A percentile compares a stretch with the other conserved stretches of the same genome.
Conservation (phyloP, 2,888 invertebrate species). For the Keiferia lycopersicella region DNA sequence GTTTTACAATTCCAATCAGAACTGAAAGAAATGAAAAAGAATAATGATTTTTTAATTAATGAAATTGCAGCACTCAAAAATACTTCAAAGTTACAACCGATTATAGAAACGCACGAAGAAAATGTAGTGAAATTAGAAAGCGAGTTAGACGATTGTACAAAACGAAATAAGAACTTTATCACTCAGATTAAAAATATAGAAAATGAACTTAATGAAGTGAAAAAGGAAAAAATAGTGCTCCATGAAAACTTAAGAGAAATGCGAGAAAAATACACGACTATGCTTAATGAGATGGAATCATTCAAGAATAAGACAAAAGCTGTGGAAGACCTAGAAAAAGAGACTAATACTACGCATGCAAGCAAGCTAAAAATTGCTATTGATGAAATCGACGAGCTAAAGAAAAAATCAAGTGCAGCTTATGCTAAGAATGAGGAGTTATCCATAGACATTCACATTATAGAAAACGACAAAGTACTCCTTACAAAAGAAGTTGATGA, state of each 20-base stretch:
- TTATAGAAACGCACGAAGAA: constrained; percentile 87
- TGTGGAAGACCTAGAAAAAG: constrained; percentile 73
- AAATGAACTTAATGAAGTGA: constrained; percentile 74
- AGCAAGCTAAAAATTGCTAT: constrained; percentile 54
- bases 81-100: constrained; percentile 85
- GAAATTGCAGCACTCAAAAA: constrained; percentile 84
- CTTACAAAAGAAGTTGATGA: constrained; percentile 70
- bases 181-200: constrained; percentile 81
- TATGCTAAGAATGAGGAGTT: constrained; percentile 74
- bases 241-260: constrained; percentile 77
- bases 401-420: constrained; percentile 56
- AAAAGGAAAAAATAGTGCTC: constrained; percentile 66
- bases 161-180: constrained; percentile 81
- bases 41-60: constrained; percentile 85
- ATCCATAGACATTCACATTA: constrained; percentile 75
- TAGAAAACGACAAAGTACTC: constrained; percentile 77
- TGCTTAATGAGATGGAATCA: constrained; percentile 68
- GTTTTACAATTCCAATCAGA: constrained; percentile 82
- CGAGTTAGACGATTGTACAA: constrained; percentile 83
- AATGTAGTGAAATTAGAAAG: constrained; percentile 83
- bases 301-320: constrained; percentile 71
- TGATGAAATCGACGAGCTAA: constrained; percentile 68
- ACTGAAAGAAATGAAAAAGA: constrained; percentile 84
- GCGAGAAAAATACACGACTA: constrained; percentile 76
- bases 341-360: constrained; percentile 51